These are phyloP conservation scores for Argynnis bischoffii DNA, from an alignment of 2,888 invertebrate species.

Conservation along the genomic window DNA sequence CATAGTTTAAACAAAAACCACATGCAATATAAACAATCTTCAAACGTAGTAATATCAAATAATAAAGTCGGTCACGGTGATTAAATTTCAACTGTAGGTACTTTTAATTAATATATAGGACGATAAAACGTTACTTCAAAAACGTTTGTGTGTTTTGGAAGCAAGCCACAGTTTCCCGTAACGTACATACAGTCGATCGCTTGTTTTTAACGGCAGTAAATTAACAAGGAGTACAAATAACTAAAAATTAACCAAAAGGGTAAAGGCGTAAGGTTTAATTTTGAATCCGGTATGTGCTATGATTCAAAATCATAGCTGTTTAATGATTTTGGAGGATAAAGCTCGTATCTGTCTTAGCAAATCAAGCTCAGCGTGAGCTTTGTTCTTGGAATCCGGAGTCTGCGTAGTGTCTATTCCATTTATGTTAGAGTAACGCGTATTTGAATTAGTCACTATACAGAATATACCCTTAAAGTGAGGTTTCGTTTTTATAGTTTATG, in stretches of 20 bases:
- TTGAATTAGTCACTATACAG: slow-evolving; percentile 33
- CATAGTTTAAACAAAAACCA: background rate
- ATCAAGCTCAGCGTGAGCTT: slow-evolving; percentile 46
- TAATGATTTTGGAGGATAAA: slow-evolving; percentile 45
- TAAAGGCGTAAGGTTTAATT: slow-evolving; percentile 26
- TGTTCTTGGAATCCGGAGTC: slow-evolving; percentile 50
- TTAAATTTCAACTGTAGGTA: background rate
- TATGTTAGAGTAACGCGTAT: slow-evolving; percentile 34
- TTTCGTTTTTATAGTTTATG: no score
- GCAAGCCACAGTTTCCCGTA: slow-evolving; percentile 47
- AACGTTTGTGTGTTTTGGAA: slow-evolving; percentile 53
- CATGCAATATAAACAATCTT: background rate
- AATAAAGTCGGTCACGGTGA: slow-evolving; percentile 1
- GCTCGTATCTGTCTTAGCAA: slow-evolving; percentile 49
- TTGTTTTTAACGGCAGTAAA: slow-evolving; percentile 38
- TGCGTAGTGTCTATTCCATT: slow-evolving; percentile 51
- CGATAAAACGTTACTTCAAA: slow-evolving; percentile 36
- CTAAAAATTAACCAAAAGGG: slow-evolving; percentile 16
- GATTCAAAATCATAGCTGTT: slow-evolving; percentile 32
- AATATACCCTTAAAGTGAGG: background rate
- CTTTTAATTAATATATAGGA: slow-evolving; percentile 23
- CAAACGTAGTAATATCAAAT: background rate
- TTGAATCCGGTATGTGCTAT: slow-evolving; percentile 9
- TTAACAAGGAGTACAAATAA: slow-evolving; percentile 23
- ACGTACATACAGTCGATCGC: slow-evolving; percentile 35